phyloP scores from a whole-genome alignment of 1,140 invertebrate genomes.

The Uloborus diversus region DNA sequence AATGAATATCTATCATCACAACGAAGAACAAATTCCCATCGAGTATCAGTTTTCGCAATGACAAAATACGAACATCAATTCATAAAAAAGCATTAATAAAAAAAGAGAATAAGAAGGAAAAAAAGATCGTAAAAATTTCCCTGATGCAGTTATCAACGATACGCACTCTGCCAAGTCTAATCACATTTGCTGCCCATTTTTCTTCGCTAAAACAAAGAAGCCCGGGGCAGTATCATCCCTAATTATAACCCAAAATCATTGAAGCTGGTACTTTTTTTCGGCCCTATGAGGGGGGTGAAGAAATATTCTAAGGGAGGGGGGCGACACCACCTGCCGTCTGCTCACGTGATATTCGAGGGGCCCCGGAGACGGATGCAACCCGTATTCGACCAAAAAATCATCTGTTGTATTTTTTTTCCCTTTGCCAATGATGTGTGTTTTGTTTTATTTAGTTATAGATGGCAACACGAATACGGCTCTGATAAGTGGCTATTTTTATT shows the following conservation, averaged over 20 bases:
- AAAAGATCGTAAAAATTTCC: slow-evolving; percentile 25
- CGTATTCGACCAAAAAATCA: slow-evolving; percentile 40
- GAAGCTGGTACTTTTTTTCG: slow-evolving; percentile 36
- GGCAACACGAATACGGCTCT: background rate
- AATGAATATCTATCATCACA: too few species aligned
- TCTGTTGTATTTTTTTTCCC: slow-evolving; percentile 20
- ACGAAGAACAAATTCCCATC: too few species aligned
- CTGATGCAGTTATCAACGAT: slow-evolving; percentile 55
- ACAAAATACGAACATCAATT: slow-evolving; percentile 33
- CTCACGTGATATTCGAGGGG: slow-evolving; percentile 42
- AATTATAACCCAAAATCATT: slow-evolving; percentile 56
- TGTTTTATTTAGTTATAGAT: slow-evolving; percentile 20
- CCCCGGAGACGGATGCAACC: slow-evolving; percentile 40
- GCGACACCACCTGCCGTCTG: slow-evolving; percentile 28
- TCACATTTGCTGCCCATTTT: slow-evolving; percentile 49
- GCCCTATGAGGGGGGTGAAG: background rate
- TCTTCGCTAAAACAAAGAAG: slow-evolving; percentile 53
- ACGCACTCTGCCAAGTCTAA: slow-evolving; percentile 39
- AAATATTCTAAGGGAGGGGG: slow-evolving; percentile 12
- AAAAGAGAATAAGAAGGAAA: slow-evolving; percentile 8
- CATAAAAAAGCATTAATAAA: too few species aligned
- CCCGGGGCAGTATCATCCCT: slow-evolving; percentile 49
- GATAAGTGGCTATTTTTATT: background rate
- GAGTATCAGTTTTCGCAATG: too few species aligned
- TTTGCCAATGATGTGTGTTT: background rate